Percentiles rank a stretch among this genome's conserved stretches.
Conservation (phyloP, 2,113 vertebrate species). For the Puffinus mauretanicus region DNA sequence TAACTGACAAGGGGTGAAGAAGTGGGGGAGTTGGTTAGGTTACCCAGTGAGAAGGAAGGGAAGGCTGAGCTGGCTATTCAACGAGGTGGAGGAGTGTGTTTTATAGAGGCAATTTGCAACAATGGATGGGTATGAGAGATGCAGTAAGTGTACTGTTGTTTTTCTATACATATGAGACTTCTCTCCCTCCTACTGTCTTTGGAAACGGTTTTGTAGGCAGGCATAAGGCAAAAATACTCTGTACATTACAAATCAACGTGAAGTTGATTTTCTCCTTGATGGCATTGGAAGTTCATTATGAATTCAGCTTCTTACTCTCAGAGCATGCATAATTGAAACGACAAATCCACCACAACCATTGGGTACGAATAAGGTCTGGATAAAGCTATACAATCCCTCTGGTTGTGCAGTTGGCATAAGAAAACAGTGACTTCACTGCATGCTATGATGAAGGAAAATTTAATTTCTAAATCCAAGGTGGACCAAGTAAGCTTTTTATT, state of each 20-base stretch:
- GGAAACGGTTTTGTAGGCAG: not conserved
- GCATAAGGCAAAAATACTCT: not conserved
- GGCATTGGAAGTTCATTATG: conserved; percentile 19
- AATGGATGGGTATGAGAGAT: not conserved
- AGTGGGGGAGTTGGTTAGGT: not conserved
- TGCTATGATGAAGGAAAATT: not conserved
- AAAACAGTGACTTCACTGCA: not conserved
- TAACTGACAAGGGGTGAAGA: not conserved
- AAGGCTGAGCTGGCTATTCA: not conserved
- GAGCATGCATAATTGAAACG: conserved; percentile 3
- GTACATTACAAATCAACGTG: not conserved
- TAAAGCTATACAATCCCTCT: not conserved
- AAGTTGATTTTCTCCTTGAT: conserved; percentile 36
- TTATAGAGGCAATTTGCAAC: not conserved
- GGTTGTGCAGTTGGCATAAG: not conserved
- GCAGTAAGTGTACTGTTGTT: not conserved
- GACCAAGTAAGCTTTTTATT: not conserved
- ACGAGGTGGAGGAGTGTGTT: not conserved
- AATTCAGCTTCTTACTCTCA: conserved; percentile 39
- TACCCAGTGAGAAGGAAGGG: not conserved
- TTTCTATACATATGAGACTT: not conserved
- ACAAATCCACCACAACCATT: not conserved
- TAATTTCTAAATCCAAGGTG: not conserved
- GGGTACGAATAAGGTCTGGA: not conserved
- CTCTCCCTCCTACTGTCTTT: not conserved